A percentile compares a stretch with the other conserved stretches of the same genome.
Conservation (phyloP, 2,113 vertebrate species). For the Pontoporia blainvillei region DNA sequence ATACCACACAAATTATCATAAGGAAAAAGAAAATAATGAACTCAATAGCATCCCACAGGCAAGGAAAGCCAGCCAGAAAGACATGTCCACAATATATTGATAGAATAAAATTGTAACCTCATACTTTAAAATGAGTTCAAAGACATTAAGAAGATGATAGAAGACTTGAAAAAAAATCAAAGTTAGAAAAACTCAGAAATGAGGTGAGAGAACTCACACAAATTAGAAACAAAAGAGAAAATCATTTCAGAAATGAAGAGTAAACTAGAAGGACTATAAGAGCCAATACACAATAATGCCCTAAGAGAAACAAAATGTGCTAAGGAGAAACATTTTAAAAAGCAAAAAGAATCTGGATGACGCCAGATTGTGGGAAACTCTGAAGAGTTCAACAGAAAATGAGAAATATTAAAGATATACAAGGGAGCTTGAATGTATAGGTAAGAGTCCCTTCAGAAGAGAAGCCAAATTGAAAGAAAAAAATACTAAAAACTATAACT, state of each 20-base stretch:
- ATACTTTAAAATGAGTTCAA: neutral
- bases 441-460: neutral
- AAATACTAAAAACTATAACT: neutral
- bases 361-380: no score
- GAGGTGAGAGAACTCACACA: neutral
- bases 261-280: neutral
- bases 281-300: neutral
- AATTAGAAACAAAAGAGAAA: neutral
- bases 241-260: neutral
- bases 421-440: neutral
- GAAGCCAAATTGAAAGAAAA: neutral
- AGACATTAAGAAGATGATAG: neutral
- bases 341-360: neutral
- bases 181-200: slow-evolving; percentile 9
- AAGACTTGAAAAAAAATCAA: neutral
- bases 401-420: neutral
- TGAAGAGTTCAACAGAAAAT: neutral
- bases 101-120: neutral
- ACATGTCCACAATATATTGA: neutral
- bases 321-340: slow-evolving; percentile 6
- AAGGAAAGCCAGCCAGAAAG: slow-evolving; percentile 5
- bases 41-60: neutral
- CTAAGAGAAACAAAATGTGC: neutral
- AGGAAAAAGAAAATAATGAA: neutral
- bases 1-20: neutral